Evolutionary conservation across 2,888 invertebrate genomes (phyloP).

Genomic region (Thymelicus sylvestris): DNA sequence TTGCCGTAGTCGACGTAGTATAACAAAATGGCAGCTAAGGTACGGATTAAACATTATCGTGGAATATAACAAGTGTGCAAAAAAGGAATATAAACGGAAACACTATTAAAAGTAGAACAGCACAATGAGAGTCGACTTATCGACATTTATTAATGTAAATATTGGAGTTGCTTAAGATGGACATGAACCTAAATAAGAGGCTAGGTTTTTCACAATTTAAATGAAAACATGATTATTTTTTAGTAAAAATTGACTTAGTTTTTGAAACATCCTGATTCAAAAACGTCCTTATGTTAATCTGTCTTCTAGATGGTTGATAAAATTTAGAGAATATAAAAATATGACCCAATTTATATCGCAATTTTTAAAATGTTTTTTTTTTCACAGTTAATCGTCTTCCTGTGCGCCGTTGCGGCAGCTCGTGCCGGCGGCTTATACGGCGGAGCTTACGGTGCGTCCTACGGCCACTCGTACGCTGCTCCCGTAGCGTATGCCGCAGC

Average conservation of each 20-base stretch:
- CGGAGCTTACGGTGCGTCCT: slow-evolving; percentile 71
- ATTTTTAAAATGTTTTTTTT: slow-evolving; percentile 15
- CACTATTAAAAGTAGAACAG: slow-evolving; percentile 18
- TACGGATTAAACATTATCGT: slow-evolving; percentile 53
- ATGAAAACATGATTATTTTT: neutral
- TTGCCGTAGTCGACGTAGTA: slow-evolving; percentile 73
- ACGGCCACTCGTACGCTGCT: slow-evolving; percentile 70
- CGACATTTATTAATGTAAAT: slow-evolving; percentile 3
- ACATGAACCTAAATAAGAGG: neutral
- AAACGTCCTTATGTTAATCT: no score
- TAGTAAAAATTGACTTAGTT: no score
- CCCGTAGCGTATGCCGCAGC: slow-evolving; percentile 69
- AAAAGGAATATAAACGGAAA: slow-evolving; percentile 7
- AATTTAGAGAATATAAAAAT: neutral
- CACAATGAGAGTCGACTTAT: slow-evolving; percentile 23
- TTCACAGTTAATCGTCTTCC: slow-evolving; percentile 81
- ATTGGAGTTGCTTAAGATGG: slow-evolving; percentile 5
- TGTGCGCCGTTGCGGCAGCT: slow-evolving; percentile 84
- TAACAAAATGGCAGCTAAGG: slow-evolving; percentile 81
- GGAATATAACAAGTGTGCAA: slow-evolving; percentile 32
- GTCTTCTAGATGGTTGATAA: no score
- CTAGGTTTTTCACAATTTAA: neutral
- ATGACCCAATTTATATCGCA: neutral
- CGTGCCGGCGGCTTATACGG: slow-evolving; percentile 83
- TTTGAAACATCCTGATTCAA: no score